These are phyloP conservation scores for Salvelinus alpinus DNA, from an alignment of 2,113 vertebrate genomes.

Conservation along the genomic window DNA sequence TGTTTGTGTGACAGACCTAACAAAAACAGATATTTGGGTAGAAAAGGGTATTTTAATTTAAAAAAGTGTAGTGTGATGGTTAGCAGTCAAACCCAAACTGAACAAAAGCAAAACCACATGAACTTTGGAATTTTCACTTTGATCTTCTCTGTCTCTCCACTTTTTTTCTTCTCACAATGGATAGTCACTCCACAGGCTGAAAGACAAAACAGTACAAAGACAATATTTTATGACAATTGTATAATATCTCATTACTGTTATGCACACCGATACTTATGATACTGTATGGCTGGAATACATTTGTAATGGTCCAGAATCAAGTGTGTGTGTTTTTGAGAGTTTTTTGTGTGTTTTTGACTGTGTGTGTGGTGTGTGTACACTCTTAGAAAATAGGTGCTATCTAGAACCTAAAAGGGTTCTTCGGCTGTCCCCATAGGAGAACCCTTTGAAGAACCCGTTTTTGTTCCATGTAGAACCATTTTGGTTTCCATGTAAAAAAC, in stretches of 20 bases:
- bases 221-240: neutral
- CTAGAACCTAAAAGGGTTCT: too few species aligned
- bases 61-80: conserved; percentile 1
- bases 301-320: too few species aligned
- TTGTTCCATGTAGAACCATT: too few species aligned
- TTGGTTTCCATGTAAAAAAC: too few species aligned
- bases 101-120: conserved; percentile 11
- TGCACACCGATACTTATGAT: too few species aligned
- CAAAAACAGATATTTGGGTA: neutral
- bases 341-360: neutral
- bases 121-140: neutral
- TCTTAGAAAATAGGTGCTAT: too few species aligned
- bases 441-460: too few species aligned
- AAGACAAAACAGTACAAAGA: conserved; percentile 46
- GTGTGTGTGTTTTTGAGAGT: too few species aligned
- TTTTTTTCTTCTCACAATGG: conserved; percentile 55
- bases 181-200: conserved; percentile 73
- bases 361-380: conserved; percentile 1
- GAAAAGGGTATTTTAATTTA: conserved; percentile 1
- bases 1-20: too few species aligned
- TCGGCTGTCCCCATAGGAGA: too few species aligned
- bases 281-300: too few species aligned
- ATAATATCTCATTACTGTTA: too few species aligned
- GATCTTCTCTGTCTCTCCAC: neutral
- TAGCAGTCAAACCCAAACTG: neutral